Evolutionary conservation across 2,797 vertebrate species (phyloP), one percentile per base, ranked within the genome.

Genomic region (Pampus argenteus): DNA sequence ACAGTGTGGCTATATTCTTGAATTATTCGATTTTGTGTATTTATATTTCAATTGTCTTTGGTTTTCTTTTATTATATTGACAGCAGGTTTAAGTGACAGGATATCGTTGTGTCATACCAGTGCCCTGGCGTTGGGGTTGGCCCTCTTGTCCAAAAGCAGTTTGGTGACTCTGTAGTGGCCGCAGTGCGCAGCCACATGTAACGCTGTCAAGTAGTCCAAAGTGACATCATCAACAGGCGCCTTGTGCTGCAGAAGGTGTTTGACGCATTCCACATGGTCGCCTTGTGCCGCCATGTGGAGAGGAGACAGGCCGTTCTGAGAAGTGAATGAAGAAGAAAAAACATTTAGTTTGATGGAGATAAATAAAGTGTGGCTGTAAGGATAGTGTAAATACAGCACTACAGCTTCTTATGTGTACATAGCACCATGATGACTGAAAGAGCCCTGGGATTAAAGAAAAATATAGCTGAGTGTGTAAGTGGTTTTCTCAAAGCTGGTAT

Each of bases 261-360:
- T 99, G 66, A 99, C 97, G 18, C 97, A 98, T 40, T 99, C 98
- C 15, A 99, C 95, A 0, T 99, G 98, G 91, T 99, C 98, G 5
- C 98, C 98, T 69, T 99, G 98, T 0, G 98, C 97, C 0, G 98
- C 95, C 98, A 99, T 99, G 92, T 99, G 98, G 7, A 99, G 96
- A 0, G 98, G 97, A 55, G 98, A 99, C 57, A 99, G 94, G 3
- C 98, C 98, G 0, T 99, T 99, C 98, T 99, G 81, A 18, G 20
- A 49, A 36, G 62, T 9, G 17, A 61, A 8, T 31, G 54, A 17
- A 40, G n/a, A 6, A 14, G 13, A 44, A 23, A 9, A 22, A n/a
- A n/a, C 0, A 3, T 50, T 62, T 49, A 52, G n/a, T 48, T 22
- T 34, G 45, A 48, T 8, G 34, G 34, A 47, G 3, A n/a, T 31